Conservation (phyloP, 2,797 vertebrate genomes). For the Parauchenoglanis punctatus region DNA sequence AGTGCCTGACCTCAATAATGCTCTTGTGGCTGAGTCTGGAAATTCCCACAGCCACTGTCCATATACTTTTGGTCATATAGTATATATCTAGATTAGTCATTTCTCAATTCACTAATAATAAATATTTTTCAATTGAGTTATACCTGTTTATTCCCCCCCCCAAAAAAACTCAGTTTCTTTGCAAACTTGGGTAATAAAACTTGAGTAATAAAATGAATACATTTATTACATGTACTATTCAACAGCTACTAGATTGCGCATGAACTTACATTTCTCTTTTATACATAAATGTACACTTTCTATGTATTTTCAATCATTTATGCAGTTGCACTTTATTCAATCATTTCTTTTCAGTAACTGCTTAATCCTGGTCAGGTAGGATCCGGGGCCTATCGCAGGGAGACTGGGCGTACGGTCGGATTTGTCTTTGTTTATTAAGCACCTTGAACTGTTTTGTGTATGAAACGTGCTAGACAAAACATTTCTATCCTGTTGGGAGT, state of each 20-base stretch:
- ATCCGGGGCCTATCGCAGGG: neutral
- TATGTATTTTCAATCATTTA: no score
- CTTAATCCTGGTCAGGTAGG: neutral
- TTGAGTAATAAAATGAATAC: no score
- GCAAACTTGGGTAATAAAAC: neutral
- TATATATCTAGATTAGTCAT: neutral
- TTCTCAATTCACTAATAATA: neutral
- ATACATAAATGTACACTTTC: no score
- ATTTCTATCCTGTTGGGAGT: neutral
- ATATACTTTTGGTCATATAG: neutral
- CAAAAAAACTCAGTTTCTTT: no score
- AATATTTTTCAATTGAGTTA: neutral
- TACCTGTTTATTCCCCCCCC: neutral
- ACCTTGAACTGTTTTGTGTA: neutral
- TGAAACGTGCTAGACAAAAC: neutral
- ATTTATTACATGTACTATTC: no score
- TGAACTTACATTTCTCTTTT: no score
- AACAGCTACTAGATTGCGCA: no score
- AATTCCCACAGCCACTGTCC: neutral
- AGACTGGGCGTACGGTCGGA: neutral
- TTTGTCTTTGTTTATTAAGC: neutral
- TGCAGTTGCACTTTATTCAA: no score
- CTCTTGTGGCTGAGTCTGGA: neutral
- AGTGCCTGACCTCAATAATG: neutral
- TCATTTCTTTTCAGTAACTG: neutral